Conservation (phyloP, 1,140 invertebrate genomes). For the Notospermus geniculatus region DNA sequence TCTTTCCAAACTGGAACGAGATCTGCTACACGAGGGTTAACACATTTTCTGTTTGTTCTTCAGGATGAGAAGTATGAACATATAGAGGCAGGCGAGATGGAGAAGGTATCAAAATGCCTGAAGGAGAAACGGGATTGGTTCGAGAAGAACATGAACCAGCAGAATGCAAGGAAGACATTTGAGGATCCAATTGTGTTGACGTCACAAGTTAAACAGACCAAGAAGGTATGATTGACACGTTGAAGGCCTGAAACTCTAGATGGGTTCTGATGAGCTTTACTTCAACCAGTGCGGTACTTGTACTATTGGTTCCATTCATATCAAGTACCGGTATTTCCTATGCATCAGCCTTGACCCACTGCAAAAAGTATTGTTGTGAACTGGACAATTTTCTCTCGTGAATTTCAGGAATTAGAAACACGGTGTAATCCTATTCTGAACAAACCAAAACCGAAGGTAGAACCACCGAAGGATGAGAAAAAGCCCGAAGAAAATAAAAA, state of each 20-base stretch:
- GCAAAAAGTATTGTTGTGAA: no score
- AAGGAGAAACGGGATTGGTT: conserved; percentile 67
- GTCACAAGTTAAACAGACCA: conserved; percentile 72
- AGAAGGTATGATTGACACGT: conserved; percentile 69
- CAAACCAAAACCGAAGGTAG: conserved; percentile 83
- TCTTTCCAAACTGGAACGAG: neutral
- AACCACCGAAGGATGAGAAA: conserved; percentile 53
- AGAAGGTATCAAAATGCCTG: conserved; percentile 63
- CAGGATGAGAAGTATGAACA: conserved; percentile 78
- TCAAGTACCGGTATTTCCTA: no score
- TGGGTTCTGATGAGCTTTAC: conserved; percentile 14
- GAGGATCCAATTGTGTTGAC: conserved; percentile 68
- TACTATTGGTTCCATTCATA: no score
- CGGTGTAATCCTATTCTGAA: conserved; percentile 73
- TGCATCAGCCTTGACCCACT: no score
- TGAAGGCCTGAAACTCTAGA: no score
- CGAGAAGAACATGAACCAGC: conserved; percentile 66
- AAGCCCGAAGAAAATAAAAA: conserved; percentile 24
- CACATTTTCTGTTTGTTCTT: conserved; percentile 12
- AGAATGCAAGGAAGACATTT: conserved; percentile 62
- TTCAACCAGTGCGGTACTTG: neutral
- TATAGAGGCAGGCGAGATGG: conserved; percentile 74
- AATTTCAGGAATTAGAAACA: conserved; percentile 65
- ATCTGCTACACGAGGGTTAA: neutral
- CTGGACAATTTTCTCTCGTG: neutral